Evolutionary conservation across 2,797 vertebrate genomes (phyloP), one percentile per base, ranked within the genome.

Genomic region (Anguilla anguilla): DNA sequence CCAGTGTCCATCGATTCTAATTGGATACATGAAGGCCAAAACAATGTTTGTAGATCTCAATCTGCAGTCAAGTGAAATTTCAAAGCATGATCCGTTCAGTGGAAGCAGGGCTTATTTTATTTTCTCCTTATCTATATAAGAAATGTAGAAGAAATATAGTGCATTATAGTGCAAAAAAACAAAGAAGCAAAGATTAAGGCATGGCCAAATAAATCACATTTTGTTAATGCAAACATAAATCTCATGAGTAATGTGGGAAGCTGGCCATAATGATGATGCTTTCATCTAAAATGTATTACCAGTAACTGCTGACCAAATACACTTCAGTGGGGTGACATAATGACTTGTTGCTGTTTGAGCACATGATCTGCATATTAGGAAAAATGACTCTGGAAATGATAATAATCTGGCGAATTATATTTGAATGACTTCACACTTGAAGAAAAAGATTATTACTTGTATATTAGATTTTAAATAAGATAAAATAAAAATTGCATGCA

Each of bases 121-220:
- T 43, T 25, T 57, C 57, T 83, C 39, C 59, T 72, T 87, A 35
- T 35, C 57, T 35, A 46, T 22, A 25, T 51, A 79, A 87, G 51
- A 61, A 83, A 83, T 87, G 43, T 51, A 53, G 81, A 28, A 43
- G 59, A 22, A n/a, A 87, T 43, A 51, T 81, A 35, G 59, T 53
- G 59, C 49, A 67, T 83, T 87, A 77, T 6, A 43, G 55, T 59
- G 3, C 17, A 59, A 59, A 59, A 55, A 59, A 17, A 17, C 6
- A 88, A 88, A 92, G 93, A 93, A 89, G 90, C 90, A 92, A 91
- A 88, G 84, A 83, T 87, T 91, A 92, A 95, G 89, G 89, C 92
- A 93, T 90, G 92, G 92, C 92, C 92, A 92, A 92, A 93, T 93
- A 95, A 93, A 94, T 94, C 93, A 87, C 39, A 89, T 35, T 69